A percentile compares a stretch with the other conserved stretches of the same genome.
Evolutionary conservation across 2,113 vertebrate species (phyloP).

Genomic region (Sminthopsis crassicaudata): DNA sequence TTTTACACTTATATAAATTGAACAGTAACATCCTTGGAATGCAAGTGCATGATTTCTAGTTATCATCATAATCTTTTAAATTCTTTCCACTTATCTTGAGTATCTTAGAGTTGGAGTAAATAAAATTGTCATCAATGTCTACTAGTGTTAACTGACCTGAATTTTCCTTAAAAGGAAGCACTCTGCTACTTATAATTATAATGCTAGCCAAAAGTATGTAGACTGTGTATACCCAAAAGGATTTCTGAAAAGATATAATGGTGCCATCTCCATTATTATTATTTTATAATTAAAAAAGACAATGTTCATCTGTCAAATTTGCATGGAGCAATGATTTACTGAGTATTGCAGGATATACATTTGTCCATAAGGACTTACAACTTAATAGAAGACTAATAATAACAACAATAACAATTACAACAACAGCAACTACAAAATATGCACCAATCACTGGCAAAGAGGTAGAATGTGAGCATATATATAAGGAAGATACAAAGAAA

Average conservation of each 20-base stretch:
- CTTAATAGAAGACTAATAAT: neutral
- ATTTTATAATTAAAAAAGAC: neutral
- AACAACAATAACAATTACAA: too few relatives aligned
- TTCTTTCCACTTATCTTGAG: constrained; percentile 59
- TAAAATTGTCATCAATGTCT: constrained; percentile 41
- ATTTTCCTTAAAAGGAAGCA: constrained; percentile 63
- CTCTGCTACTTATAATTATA: constrained; percentile 11
- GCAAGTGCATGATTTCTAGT: constrained; percentile 33
- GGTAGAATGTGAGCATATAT: neutral
- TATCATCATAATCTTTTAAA: constrained; percentile 52
- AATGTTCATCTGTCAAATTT: neutral
- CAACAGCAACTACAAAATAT: too few relatives aligned
- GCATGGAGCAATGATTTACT: neutral
- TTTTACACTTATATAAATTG: constrained; percentile 28
- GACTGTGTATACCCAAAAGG: neutral
- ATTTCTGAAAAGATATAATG: neutral
- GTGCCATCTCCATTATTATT: neutral
- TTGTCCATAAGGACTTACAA: neutral
- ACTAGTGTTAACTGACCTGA: neutral
- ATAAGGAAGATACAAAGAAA: neutral
- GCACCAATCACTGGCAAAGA: neutral
- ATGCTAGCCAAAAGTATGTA: neutral
- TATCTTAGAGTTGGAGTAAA: constrained; percentile 51
- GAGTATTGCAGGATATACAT: neutral
- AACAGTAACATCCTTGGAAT: constrained; percentile 23